A percentile compares a stretch with the other conserved stretches of the same genome.
Conservation (phyloP, 2,888 invertebrate genomes). For the Rhagophthalmus giganteus region DNA sequence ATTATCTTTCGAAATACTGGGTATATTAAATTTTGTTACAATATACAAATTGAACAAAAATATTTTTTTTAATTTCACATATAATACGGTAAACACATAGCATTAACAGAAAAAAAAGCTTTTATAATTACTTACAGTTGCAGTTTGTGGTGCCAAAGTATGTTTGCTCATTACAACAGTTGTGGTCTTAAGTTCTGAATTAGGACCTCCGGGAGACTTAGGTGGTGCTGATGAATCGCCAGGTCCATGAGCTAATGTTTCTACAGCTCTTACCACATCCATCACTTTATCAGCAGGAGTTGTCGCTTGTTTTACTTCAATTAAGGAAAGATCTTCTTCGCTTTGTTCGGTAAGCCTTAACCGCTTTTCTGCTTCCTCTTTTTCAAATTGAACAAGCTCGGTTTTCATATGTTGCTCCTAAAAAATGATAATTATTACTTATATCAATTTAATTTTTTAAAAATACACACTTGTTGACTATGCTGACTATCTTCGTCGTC, state of each 20-base stretch:
- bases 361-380: slow-evolving; percentile 63
- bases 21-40: too few species aligned
- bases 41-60: too few species aligned
- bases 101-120: not conserved
- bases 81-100: too few species aligned
- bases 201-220: slow-evolving; percentile 71
- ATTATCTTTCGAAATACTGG: too few species aligned
- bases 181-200: slow-evolving; percentile 73
- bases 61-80: too few species aligned
- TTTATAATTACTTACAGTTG: slow-evolving; percentile 58
- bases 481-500: slow-evolving; percentile 72
- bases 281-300: slow-evolving; percentile 82
- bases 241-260: slow-evolving; percentile 70
- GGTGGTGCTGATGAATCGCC: slow-evolving; percentile 64
- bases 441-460: not conserved
- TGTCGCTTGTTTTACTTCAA: slow-evolving; percentile 72
- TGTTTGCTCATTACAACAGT: slow-evolving; percentile 94
- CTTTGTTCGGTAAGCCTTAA: slow-evolving; percentile 51
- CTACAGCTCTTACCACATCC: slow-evolving; percentile 88
- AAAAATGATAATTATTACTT: slow-evolving; percentile 16
- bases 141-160: slow-evolving; percentile 75
- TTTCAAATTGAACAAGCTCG: slow-evolving; percentile 75
- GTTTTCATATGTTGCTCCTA: slow-evolving; percentile 73
- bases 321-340: slow-evolving; percentile 48
- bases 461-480: slow-evolving; percentile 58